phyloP scores from a whole-genome alignment of 2,888 invertebrate genomes.

The Ophioninae sp. region DNA sequence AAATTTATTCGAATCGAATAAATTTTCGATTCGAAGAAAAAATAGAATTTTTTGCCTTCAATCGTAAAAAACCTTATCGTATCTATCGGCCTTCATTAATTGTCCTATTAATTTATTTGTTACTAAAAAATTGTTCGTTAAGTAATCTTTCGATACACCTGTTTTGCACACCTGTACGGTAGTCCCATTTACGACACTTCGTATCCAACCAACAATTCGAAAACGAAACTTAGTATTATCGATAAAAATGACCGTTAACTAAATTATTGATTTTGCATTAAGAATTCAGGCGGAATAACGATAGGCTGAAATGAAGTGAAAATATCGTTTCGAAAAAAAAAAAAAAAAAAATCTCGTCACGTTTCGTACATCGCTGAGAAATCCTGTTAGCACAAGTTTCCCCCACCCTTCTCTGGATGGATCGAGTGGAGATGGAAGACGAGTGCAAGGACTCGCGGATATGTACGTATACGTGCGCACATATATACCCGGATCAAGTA shows the following conservation, averaged over 20 bases:
- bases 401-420: neutral
- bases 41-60: no score
- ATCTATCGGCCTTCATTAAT: no score
- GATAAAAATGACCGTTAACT: neutral
- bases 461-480: conserved; percentile 8
- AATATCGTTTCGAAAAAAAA: conserved; percentile 12
- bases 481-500: conserved; percentile 31
- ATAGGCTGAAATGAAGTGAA: neutral
- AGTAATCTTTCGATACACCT: no score
- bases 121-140: no score
- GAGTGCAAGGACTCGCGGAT: conserved; percentile 33
- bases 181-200: neutral
- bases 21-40: no score
- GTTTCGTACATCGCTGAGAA: conserved; percentile 5
- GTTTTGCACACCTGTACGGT: neutral
- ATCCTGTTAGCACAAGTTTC: conserved; percentile 33
- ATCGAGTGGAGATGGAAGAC: conserved; percentile 18
- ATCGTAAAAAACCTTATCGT: no score
- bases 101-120: no score
- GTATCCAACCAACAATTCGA: neutral
- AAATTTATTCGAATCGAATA: no score
- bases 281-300: neutral
- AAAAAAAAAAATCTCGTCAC: neutral
- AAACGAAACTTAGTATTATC: no score
- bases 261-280: neutral